Evolutionary conservation across 2,113 vertebrate species (phyloP).

Genomic region (Scartelaos histophorus): DNA sequence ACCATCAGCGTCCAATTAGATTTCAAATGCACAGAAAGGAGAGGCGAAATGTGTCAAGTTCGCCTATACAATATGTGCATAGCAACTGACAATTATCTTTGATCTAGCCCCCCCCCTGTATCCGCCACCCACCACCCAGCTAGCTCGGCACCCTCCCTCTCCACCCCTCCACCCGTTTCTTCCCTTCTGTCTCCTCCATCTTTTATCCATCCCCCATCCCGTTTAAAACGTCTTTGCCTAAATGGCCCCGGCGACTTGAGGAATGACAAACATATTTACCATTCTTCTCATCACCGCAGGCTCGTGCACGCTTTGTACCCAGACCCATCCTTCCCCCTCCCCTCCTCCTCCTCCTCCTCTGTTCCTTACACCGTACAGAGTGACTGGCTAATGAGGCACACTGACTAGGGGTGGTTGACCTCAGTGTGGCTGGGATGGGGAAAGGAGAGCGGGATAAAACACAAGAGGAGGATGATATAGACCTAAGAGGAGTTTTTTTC

Average conservation of each 20-base stretch:
- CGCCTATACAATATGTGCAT: constrained; percentile 57
- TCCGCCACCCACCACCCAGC: not conserved
- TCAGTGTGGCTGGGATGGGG: constrained; percentile 33
- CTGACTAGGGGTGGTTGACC: constrained; percentile 63
- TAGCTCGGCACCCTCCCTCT: constrained; percentile 8
- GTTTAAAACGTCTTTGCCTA: constrained; percentile 33
- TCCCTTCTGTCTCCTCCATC: constrained; percentile 51
- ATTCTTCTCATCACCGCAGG: constrained; percentile 17
- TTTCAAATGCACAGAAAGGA: constrained; percentile 35
- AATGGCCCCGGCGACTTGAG: constrained; percentile 37
- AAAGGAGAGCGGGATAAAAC: constrained; percentile 15
- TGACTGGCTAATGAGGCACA: constrained; percentile 72
- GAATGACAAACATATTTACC: constrained; percentile 61
- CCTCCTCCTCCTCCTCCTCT: not conserved
- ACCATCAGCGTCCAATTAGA: constrained; percentile 63
- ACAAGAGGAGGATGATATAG: constrained; percentile 11
- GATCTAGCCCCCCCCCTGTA: constrained; percentile 39
- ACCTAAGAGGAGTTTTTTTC: not conserved
- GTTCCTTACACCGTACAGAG: constrained; percentile 49
- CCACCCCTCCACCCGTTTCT: constrained; percentile 15
- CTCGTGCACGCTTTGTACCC: not conserved
- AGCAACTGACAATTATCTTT: constrained; percentile 72
- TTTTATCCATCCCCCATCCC: constrained; percentile 22
- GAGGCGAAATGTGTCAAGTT: constrained; percentile 43
- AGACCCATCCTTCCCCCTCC: constrained; percentile 24